Conservation (phyloP, 2,113 vertebrate species). For the Amblyopsis rosae region DNA sequence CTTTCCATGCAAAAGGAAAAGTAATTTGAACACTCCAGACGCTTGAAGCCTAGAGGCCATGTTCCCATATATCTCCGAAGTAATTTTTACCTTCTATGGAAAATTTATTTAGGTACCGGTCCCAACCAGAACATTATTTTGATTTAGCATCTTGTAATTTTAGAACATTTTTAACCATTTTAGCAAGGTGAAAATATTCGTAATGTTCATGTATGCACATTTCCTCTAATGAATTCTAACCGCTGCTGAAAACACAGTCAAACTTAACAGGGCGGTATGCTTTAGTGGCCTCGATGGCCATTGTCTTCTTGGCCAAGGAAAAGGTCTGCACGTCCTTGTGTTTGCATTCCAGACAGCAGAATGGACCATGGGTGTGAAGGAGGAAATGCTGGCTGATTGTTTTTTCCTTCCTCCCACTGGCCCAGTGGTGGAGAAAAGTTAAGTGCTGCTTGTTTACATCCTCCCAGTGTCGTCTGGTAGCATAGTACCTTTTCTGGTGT, state of each 20-base stretch:
- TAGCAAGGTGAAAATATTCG: too few relatives aligned
- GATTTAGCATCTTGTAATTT: too few relatives aligned
- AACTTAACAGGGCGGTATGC: conserved; percentile 1
- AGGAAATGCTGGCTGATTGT: conserved; percentile 51
- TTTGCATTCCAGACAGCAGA: conserved; percentile 48
- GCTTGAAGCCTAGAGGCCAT: too few relatives aligned
- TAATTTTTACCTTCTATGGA: too few relatives aligned
- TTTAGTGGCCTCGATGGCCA: conserved; percentile 36
- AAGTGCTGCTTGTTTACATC: background rate
- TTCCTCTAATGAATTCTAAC: too few relatives aligned
- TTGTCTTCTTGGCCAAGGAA: conserved; percentile 48
- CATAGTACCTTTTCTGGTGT: background rate
- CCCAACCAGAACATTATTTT: too few relatives aligned
- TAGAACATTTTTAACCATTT: too few relatives aligned
- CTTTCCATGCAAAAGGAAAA: too few relatives aligned
- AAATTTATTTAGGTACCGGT: too few relatives aligned
- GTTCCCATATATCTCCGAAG: too few relatives aligned
- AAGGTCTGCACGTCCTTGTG: conserved; percentile 39
- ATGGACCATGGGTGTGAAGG: conserved; percentile 49
- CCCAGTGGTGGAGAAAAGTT: background rate
- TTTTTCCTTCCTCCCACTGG: conserved; percentile 40
- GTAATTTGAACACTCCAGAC: too few relatives aligned
- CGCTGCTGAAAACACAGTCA: conserved; percentile 9
- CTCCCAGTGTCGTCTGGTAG: background rate
- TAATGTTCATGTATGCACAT: too few relatives aligned